Conservation (phyloP, 2,888 invertebrate species). For the Meteorus cinctellus region DNA sequence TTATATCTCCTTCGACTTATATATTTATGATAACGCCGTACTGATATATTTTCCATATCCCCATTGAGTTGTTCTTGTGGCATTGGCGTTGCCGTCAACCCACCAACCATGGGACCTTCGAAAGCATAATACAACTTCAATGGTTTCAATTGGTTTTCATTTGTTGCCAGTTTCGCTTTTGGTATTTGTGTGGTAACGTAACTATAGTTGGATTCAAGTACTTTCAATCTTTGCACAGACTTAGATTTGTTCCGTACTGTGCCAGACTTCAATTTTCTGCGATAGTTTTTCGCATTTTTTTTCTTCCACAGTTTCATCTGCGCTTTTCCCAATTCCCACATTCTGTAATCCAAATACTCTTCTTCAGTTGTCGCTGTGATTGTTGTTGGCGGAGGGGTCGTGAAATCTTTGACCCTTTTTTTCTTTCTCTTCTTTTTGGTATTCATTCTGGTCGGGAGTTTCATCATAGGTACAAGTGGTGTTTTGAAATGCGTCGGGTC, state of each 20-base stretch:
- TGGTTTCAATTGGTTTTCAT: conserved; percentile 13
- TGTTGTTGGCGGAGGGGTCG: not conserved
- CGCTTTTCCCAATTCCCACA: not conserved
- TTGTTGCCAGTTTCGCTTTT: not conserved
- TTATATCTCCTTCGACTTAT: conserved; percentile 2
- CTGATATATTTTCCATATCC: not conserved
- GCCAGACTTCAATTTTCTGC: not conserved
- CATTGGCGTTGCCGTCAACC: conserved; percentile 27
- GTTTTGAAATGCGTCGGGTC: not conserved
- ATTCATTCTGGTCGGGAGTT: not conserved
- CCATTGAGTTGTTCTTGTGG: not conserved
- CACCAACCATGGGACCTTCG: conserved; percentile 49
- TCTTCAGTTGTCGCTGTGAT: not conserved
- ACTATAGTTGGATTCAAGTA: not conserved
- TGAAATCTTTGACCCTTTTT: not conserved
- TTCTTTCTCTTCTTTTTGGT: not conserved
- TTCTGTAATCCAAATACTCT: not conserved
- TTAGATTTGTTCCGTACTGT: not conserved
- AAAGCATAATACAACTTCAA: conserved; percentile 48
- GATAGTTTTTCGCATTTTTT: not conserved
- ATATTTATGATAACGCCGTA: conserved; percentile 14
- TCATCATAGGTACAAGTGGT: not conserved
- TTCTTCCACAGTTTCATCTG: not conserved
- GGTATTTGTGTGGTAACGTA: not conserved
- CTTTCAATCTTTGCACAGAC: not conserved